Evolutionary conservation across 2,113 vertebrate genomes (phyloP), one percentile per base, ranked within the genome.

Genomic region (Brachyhypopomus gauderio): DNA sequence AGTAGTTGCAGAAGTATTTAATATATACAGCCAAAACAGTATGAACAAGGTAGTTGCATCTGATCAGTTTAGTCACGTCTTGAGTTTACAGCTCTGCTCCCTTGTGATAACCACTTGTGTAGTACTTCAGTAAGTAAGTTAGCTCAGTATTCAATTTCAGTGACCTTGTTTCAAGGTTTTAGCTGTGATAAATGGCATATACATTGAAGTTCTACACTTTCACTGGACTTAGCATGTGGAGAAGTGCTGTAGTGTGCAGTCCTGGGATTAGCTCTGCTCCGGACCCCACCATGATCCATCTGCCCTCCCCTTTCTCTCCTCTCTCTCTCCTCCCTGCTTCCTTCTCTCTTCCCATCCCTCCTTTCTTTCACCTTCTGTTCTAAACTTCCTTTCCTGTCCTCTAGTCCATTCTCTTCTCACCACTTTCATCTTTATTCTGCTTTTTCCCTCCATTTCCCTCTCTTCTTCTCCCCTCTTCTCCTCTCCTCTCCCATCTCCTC

Each of bases 231-330:
- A n/a, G 34, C 17, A 12, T 55, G 11, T 4, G 30, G 60, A 19
- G 38, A n/a, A 38, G 7, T 73, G 73, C 90, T 93, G 89, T 89
- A 89, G 88, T 56, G 20, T 5, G 11, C 25, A 20, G 58, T 74
- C 14, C 22, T 41, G 25, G 27, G 22, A 41, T 16, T 16, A 14
- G 20, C 20, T 19, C 20, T 38, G 34, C 22, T 22, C 22, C 41
- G 4, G 34, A 22, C 6, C 0, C 27, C 22, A 9, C 27, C 14
- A 20, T 1, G 27, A 3, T 27, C 1, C 56, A 62, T 75, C n/a
- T 23, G 6, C 23, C 34, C 55, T 4, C 60, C 8, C 22, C 16
- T 27, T 1, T 59, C 14, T 71, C 2, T 30, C 38, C 1, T 20
- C 56, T 9, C n/a, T 19, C 16, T 19, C 20, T 64, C 19, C 2